Evolutionary conservation across 2,888 invertebrate genomes (phyloP).

Genomic region (Melanargia galathea): DNA sequence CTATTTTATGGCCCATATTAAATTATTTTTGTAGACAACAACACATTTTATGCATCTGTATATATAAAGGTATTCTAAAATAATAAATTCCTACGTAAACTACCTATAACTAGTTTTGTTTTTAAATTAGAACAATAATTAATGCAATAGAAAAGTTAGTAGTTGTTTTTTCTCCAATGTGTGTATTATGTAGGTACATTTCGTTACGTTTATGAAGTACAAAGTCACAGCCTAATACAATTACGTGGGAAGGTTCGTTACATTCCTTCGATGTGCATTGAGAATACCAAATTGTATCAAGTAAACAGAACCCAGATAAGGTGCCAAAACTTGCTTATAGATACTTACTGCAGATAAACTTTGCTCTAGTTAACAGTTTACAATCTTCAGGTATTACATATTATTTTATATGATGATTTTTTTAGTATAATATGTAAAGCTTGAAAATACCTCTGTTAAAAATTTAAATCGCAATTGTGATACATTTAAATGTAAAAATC

Average conservation of each 20-base stretch:
- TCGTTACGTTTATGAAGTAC: conserved; percentile 11
- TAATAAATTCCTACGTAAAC: too few species aligned
- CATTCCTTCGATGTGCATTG: conserved; percentile 42
- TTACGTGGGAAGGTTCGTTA: conserved; percentile 52
- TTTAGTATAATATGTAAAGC: too few species aligned
- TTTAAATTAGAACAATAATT: too few species aligned
- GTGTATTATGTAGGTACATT: too few species aligned
- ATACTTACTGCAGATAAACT: conserved; percentile 11
- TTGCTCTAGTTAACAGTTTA: conserved; percentile 8
- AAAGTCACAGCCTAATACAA: conserved; percentile 39
- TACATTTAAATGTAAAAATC: conserved; percentile 1
- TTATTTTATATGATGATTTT: too few species aligned
- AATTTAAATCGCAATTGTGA: neutral
- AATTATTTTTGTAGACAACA: too few species aligned
- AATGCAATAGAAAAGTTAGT: conserved; percentile 26
- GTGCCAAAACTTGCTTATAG: conserved; percentile 10
- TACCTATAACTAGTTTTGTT: too few species aligned
- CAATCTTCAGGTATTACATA: too few species aligned
- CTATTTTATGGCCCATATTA: neutral
- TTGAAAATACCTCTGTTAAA: neutral
- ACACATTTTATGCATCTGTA: too few species aligned
- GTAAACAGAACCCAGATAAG: conserved; percentile 12
- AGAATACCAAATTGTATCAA: conserved; percentile 25
- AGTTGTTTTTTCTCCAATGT: conserved; percentile 1
- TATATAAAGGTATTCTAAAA: too few species aligned